These are phyloP conservation scores for Dipodomys ordii DNA, from an alignment of 2,113 vertebrate genomes.

Conservation along the genomic window DNA sequence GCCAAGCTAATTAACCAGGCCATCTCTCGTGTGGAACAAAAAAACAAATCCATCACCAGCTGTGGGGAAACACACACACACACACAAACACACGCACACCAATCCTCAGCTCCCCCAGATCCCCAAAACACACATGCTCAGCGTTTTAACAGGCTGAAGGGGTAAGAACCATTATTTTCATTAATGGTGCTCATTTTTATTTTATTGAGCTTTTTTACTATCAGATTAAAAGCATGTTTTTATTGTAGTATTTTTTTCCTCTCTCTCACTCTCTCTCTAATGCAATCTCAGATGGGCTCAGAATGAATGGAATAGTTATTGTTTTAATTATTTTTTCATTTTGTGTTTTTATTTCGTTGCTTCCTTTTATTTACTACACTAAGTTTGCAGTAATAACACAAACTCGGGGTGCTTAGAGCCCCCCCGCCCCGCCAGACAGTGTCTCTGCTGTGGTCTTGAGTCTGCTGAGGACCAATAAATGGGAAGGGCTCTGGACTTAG, in stretches of 20 bases:
- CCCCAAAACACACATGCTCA: slow-evolving; percentile 81
- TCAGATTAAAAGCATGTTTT: slow-evolving; percentile 86
- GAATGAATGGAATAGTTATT: slow-evolving; percentile 86
- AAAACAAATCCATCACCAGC: slow-evolving; percentile 77
- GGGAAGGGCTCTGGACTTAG: neutral
- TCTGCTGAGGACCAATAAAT: neutral
- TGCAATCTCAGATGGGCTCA: slow-evolving; percentile 83
- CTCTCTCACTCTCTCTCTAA: slow-evolving; percentile 72
- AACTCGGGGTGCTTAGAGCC: neutral
- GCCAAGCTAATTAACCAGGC: slow-evolving; percentile 72
- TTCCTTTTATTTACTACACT: slow-evolving; percentile 81
- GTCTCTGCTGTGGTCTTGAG: neutral
- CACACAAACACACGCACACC: neutral
- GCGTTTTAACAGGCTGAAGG: slow-evolving; percentile 81
- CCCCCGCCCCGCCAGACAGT: slow-evolving; percentile 19
- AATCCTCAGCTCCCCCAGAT: slow-evolving; percentile 76
- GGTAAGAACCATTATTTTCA: slow-evolving; percentile 87
- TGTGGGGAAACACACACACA: neutral
- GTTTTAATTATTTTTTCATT: slow-evolving; percentile 83
- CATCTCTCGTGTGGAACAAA: slow-evolving; percentile 63
- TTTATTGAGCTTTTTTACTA: slow-evolving; percentile 85
- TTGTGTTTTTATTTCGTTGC: slow-evolving; percentile 81
- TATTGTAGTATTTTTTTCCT: slow-evolving; percentile 83
- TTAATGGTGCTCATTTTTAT: slow-evolving; percentile 87
- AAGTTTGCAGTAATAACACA: slow-evolving; percentile 50